Evolutionary conservation across 1,140 invertebrate species (phyloP), one percentile per base, ranked within the genome.

Genomic region (Daktulosphaira vitifoliae): DNA sequence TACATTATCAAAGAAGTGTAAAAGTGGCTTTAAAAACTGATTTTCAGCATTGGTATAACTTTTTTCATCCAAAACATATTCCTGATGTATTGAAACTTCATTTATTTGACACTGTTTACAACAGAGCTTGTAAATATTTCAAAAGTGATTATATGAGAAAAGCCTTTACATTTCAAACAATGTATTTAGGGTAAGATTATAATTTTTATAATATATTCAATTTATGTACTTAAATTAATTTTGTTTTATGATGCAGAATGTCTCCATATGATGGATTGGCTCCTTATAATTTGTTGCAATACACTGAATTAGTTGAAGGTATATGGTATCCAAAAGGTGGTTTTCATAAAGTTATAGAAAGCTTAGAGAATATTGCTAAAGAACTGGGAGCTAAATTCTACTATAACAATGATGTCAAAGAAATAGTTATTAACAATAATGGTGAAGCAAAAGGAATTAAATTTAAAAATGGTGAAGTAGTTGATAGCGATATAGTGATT

Each of bases 291-390:
- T 29, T 62, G 29, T 8, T 62, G 26, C 56, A 62, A 16, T 62
- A 62, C 16, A 62, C 42, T 4, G 56, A 62, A 33, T 46, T 62
- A 46, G 56, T 16, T 7, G 56, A 62, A 46, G 56, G 56, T 1
- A 62, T 62, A 20, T 62, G 56, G 56, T 62, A 62, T 22, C 56
- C 56, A 5, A 62, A 62, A 48, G 56, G 56, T 2, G 56, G 56
- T n/a, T 62, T 62, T 25, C 25, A 62, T 11, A 62, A 20, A 18
- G 56, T 62, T 9, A 26, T 48, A 6, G 38, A 62, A 9, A 48
- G 42, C 44, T 42, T 62, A 0, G 56, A 62, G 44, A 37, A 33
- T 4, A 62, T 62, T 20, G 56, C 56, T 1, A 25, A 46, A 7
- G 11, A 22, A 9, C 1, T 29, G 2, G 56, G 56, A 9, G 56